Conservation (phyloP, 2,797 vertebrate genomes). For the Protonibea diacanthus region DNA sequence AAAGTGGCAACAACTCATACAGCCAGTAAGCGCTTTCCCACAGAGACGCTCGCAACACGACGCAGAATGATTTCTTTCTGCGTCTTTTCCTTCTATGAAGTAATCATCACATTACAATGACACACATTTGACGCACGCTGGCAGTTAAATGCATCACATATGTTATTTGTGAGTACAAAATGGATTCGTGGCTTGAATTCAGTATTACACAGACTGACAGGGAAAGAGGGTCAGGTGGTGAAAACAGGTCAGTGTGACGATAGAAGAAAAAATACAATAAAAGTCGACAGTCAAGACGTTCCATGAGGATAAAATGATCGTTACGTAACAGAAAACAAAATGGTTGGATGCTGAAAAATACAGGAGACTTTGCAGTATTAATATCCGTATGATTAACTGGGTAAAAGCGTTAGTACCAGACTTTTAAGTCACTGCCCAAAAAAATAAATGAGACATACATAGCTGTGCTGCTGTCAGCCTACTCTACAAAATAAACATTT, state of each 20-base stretch:
- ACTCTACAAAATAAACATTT: no score
- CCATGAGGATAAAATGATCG: no score
- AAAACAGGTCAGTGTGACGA: conserved; percentile 8
- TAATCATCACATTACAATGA: neutral
- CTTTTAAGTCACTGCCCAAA: no score
- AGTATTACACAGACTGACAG: conserved; percentile 12
- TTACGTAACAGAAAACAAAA: no score
- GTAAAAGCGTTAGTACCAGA: no score
- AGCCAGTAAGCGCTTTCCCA: conserved; percentile 7
- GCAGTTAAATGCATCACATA: neutral
- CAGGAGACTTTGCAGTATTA: no score
- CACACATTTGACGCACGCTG: neutral
- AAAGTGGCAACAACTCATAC: conserved; percentile 29
- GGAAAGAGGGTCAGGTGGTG: conserved; percentile 10
- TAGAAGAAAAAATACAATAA: neutral
- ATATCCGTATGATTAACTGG: no score
- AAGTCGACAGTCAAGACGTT: no score
- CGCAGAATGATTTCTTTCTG: neutral
- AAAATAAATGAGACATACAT: no score
- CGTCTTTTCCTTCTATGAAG: neutral
- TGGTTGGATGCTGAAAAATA: no score
- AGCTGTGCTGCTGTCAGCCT: no score
- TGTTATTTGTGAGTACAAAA: neutral
- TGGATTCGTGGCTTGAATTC: neutral
- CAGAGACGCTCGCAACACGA: neutral